Percentiles rank a stretch among this genome's conserved stretches.
phyloP scores from a whole-genome alignment of 1,140 invertebrate species.

The Drosophila tropicalis region DNA sequence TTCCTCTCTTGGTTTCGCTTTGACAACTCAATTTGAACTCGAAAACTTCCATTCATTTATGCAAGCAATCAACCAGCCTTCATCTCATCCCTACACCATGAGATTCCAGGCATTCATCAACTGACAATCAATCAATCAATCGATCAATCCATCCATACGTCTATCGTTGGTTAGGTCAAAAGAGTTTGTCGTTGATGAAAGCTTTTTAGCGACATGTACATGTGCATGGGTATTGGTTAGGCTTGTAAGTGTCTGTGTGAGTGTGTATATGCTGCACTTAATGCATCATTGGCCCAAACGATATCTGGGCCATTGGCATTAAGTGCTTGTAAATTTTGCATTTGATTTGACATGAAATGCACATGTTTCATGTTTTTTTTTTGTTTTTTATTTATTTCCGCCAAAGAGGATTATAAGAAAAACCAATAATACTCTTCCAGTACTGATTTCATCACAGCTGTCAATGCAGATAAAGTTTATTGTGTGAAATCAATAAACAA shows the following conservation, averaged over 20 bases:
- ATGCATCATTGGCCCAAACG: constrained; percentile 57
- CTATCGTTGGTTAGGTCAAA: constrained; percentile 54
- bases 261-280: constrained; percentile 53
- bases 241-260: constrained; percentile 7
- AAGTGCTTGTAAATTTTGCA: constrained; percentile 55
- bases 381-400: constrained; percentile 7
- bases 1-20: not conserved
- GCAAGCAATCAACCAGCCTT: constrained; percentile 22
- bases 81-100: constrained; percentile 32
- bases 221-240: constrained; percentile 15
- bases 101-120: not conserved
- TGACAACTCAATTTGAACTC: constrained; percentile 52
- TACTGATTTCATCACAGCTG: not conserved
- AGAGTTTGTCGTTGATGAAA: constrained; percentile 53
- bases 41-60: constrained; percentile 31
- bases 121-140: constrained; percentile 61
- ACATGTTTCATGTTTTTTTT: not conserved
- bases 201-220: constrained; percentile 32
- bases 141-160: constrained; percentile 54
- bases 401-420: constrained; percentile 2
- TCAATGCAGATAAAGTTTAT: too few species aligned
- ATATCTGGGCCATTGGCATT: constrained; percentile 65
- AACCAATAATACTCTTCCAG: not conserved
- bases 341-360: constrained; percentile 37
- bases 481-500: too few species aligned